A percentile compares a stretch with the other conserved stretches of the same genome.
Conservation (phyloP, 2,888 invertebrate species). For the Eupeodes latifasciatus region DNA sequence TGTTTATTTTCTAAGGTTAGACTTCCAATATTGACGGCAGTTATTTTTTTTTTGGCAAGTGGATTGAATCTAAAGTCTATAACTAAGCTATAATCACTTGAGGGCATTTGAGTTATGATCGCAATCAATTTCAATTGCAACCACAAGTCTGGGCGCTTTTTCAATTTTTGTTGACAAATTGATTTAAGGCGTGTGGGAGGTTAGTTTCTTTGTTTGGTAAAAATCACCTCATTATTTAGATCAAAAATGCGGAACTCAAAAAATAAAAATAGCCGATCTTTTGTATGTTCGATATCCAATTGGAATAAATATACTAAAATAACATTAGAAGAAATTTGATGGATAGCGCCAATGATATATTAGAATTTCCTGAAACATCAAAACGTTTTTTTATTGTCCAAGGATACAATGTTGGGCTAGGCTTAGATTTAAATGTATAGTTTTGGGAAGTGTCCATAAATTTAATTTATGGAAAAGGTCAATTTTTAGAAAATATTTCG, state of each 20-base stretch:
- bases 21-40: background rate
- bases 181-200: background rate
- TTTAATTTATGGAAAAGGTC: too few relatives aligned
- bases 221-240: background rate
- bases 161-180: constrained; percentile 1
- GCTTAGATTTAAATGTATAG: too few relatives aligned
- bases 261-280: background rate
- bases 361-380: too few relatives aligned
- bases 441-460: too few relatives aligned
- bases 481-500: too few relatives aligned
- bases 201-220: background rate
- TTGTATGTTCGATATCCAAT: too few relatives aligned
- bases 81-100: background rate
- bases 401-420: too few relatives aligned
- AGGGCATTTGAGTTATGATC: constrained; percentile 14
- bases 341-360: too few relatives aligned
- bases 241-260: background rate
- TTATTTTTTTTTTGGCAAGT: background rate
- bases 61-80: background rate
- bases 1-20: background rate
- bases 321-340: too few relatives aligned
- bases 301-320: too few relatives aligned
- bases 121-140: constrained; percentile 1
- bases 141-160: background rate
- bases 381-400: too few relatives aligned